Conservation (phyloP, 2,888 invertebrate species). For the Mamestra brassicae region DNA sequence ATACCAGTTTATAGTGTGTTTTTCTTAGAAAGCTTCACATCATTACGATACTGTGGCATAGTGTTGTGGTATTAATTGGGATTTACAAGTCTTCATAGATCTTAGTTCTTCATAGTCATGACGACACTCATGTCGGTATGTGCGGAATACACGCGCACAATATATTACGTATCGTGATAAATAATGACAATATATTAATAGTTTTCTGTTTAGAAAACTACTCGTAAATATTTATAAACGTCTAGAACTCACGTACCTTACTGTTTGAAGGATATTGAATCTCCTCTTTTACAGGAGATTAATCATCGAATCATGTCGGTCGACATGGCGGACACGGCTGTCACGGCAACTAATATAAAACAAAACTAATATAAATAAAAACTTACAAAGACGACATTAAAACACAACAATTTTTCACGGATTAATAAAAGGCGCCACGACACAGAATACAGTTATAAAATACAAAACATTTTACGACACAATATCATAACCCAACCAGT, state of each 20-base stretch:
- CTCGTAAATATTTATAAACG: too few relatives aligned
- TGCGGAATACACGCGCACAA: neutral
- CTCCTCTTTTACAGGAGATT: too few relatives aligned
- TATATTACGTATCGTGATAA: neutral
- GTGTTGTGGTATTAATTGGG: slow-evolving; percentile 6
- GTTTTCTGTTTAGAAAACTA: neutral
- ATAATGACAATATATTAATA: neutral
- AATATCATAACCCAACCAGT: slow-evolving; percentile 61
- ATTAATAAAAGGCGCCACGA: slow-evolving; percentile 31
- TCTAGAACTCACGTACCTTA: too few relatives aligned
- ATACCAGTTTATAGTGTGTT: neutral
- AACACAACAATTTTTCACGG: slow-evolving; percentile 1
- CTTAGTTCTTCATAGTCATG: slow-evolving; percentile 5
- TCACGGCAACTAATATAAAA: too few relatives aligned
- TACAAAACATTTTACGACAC: slow-evolving; percentile 35
- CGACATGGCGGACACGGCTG: too few relatives aligned
- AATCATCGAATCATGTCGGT: too few relatives aligned
- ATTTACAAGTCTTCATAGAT: neutral
- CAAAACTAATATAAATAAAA: neutral
- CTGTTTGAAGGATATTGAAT: too few relatives aligned
- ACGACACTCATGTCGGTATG: too few relatives aligned
- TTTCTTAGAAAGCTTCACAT: slow-evolving; percentile 1
- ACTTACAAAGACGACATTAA: neutral
- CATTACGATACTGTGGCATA: neutral
- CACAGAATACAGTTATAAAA: slow-evolving; percentile 48